phyloP scores from a whole-genome alignment of 2,888 invertebrate species.

The Rhopalosiphum nymphaeae region DNA sequence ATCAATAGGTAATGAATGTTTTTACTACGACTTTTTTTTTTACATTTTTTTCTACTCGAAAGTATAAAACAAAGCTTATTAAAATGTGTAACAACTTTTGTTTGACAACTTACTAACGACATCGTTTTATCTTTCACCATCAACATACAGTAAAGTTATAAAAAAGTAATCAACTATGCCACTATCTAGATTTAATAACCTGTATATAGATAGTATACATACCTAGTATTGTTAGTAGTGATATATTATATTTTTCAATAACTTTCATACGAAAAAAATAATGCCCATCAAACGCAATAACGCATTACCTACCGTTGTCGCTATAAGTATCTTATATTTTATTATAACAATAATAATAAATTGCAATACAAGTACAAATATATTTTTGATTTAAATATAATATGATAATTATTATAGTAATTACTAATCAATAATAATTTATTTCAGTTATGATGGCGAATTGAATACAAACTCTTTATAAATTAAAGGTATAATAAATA shows the following conservation, averaged over 20 bases:
- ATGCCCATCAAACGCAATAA: background rate
- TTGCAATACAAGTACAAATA: background rate
- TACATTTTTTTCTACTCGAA: background rate
- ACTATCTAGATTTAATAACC: background rate
- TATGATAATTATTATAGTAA: background rate
- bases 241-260: background rate
- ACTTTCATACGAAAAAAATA: background rate
- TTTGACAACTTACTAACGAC: background rate
- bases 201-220: background rate
- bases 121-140: background rate
- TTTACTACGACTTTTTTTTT: background rate
- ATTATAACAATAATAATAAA: background rate
- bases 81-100: background rate
- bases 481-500: background rate
- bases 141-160: constrained; percentile 6
- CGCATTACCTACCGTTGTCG: too few relatives aligned
- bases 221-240: background rate
- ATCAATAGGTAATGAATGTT: background rate
- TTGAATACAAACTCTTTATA: background rate
- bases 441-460: background rate
- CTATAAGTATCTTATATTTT: background rate
- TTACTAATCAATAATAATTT: background rate
- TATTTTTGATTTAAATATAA: background rate
- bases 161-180: background rate
- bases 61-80: background rate